phyloP scores from a whole-genome alignment of 2,797 vertebrate species.

The Falco naumanni region DNA sequence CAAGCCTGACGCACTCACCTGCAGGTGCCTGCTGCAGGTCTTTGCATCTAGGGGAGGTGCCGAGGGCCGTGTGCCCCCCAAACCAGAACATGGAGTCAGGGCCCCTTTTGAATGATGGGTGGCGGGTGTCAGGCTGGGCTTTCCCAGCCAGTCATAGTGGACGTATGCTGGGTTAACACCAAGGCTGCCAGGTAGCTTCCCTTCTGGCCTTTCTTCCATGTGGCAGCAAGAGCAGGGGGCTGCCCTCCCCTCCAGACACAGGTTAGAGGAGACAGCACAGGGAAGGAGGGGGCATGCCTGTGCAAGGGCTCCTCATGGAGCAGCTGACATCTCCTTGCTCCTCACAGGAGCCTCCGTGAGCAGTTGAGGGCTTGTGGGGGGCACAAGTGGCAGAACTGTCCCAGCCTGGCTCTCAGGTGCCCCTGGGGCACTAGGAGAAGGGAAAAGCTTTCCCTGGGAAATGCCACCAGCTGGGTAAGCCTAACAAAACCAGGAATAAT shows the following conservation, averaged over 20 bases:
- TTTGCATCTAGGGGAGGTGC: not conserved
- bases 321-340: not conserved
- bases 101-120: not conserved
- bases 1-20: not conserved
- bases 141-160: not conserved
- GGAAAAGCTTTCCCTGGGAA: not conserved
- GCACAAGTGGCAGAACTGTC: not conserved
- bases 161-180: accelerated
- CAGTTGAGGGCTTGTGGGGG: not conserved
- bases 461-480: not conserved
- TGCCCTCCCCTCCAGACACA: not conserved
- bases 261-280: not conserved
- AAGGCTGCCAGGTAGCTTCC: not conserved
- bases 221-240: not conserved
- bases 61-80: accelerated
- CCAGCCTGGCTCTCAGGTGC: not conserved
- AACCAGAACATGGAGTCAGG: not conserved
- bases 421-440: not conserved
- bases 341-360: not conserved
- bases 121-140: not conserved
- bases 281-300: not conserved
- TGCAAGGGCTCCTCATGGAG: not conserved
- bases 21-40: not conserved
- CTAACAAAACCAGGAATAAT: not conserved
- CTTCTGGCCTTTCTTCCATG: not conserved